phyloP scores from a whole-genome alignment of 2,888 invertebrate species.

The Phrixothrix hirtus region DNA sequence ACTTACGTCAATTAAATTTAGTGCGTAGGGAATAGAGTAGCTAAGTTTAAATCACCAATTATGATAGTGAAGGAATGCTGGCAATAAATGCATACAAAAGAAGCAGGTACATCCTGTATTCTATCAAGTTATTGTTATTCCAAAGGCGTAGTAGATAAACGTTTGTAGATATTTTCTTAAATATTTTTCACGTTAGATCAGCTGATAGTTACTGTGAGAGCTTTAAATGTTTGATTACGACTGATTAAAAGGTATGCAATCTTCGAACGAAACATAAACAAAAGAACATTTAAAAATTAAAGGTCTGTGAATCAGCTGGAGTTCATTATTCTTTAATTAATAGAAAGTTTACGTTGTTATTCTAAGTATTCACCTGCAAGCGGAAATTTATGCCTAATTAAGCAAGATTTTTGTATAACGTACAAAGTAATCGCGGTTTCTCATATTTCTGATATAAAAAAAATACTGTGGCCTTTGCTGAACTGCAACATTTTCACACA shows the following conservation, averaged over 20 bases:
- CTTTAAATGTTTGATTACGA: conserved; percentile 16
- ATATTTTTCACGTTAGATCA: conserved; percentile 21
- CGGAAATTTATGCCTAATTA: conserved; percentile 27
- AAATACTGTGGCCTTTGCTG: neutral
- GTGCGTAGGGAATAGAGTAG: too few relatives aligned
- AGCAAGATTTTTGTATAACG: conserved; percentile 13
- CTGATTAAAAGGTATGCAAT: too few relatives aligned
- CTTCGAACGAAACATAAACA: conserved; percentile 6
- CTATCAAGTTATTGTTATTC: conserved; percentile 19
- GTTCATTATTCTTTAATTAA: conserved; percentile 29
- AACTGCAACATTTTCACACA: neutral
- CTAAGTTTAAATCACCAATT: too few relatives aligned
- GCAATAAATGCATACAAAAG: too few relatives aligned
- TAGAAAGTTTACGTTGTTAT: conserved; percentile 22
- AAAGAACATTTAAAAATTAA: conserved; percentile 27
- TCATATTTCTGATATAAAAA: conserved; percentile 14
- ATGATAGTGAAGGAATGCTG: conserved; percentile 14
- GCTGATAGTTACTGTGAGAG: conserved; percentile 22
- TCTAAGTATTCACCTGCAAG: conserved; percentile 20
- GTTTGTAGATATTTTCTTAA: conserved; percentile 9
- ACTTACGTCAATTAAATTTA: too few relatives aligned
- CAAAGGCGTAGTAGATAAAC: conserved; percentile 10
- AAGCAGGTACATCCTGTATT: conserved; percentile 19
- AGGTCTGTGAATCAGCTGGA: conserved; percentile 16
- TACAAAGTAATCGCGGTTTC: conserved; percentile 16